A percentile compares a stretch with the other conserved stretches of the same genome.
These are phyloP conservation scores for Nipponacmea schrenckii DNA, from an alignment of 2,888 invertebrate genomes.

Conservation along the genomic window DNA sequence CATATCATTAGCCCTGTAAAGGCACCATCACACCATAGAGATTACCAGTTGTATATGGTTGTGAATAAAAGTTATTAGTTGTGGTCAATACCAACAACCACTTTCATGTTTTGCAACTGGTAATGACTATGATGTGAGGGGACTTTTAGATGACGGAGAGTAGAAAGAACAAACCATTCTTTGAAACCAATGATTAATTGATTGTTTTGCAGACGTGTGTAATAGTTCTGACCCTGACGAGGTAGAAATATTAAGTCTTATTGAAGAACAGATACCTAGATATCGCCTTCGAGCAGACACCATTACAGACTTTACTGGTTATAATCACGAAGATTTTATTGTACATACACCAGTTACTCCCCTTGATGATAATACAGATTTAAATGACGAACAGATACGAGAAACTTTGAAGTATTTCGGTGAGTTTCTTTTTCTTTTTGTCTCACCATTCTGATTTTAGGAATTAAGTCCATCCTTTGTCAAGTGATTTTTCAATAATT, in stretches of 20 bases:
- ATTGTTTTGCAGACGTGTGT: conserved; percentile 82
- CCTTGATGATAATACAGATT: conserved; percentile 72
- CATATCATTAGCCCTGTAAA: too few relatives aligned
- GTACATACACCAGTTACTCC: conserved; percentile 84
- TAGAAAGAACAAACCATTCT: too few relatives aligned
- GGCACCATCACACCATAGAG: too few relatives aligned
- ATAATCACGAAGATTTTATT: conserved; percentile 83
- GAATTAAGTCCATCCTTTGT: too few relatives aligned
- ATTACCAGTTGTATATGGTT: too few relatives aligned
- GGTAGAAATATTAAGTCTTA: conserved; percentile 93
- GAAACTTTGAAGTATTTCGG: conserved; percentile 97
- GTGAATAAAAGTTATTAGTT: too few relatives aligned
- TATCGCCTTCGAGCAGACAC: conserved; percentile 94
- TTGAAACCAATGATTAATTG: too few relatives aligned
- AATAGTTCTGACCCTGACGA: conserved; percentile 91
- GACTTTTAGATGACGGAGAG: too few relatives aligned
- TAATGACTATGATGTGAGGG: too few relatives aligned
- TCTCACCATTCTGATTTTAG: not conserved
- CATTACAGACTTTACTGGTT: conserved; percentile 84
- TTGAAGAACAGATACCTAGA: conserved; percentile 94
- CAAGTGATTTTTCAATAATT: too few relatives aligned
- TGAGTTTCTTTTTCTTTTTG: conserved; percentile 72
- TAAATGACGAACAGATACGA: conserved; percentile 93
- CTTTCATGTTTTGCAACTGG: too few relatives aligned
- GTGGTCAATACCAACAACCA: too few relatives aligned